Conservation (phyloP, 2,888 invertebrate species). For the Hanleya hanleyi region DNA sequence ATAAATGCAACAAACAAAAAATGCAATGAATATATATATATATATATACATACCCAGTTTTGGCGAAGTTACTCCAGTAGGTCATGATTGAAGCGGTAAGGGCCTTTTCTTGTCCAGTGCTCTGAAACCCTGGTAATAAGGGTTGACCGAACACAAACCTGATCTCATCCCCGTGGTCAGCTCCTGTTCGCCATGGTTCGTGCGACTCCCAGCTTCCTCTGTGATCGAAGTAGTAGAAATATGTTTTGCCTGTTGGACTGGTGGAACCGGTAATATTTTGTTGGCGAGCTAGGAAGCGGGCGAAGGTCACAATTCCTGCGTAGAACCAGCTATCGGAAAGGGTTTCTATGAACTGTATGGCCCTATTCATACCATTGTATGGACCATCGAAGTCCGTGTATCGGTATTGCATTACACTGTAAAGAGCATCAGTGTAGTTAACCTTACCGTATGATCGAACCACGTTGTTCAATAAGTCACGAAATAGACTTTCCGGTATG, state of each 20-base stretch:
- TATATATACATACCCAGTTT: slow-evolving; percentile 17
- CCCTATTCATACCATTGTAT: not conserved
- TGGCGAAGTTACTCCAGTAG: slow-evolving; percentile 13
- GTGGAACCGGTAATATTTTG: not conserved
- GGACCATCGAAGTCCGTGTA: not conserved
- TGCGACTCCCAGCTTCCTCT: not conserved
- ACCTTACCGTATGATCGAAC: not conserved
- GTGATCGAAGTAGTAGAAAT: slow-evolving; percentile 12
- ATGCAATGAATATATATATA: too few relatives aligned
- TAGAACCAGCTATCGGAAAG: not conserved
- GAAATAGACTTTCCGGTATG: not conserved
- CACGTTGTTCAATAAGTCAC: not conserved
- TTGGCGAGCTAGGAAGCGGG: not conserved
- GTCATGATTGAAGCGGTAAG: not conserved
- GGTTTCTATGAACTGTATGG: not conserved
- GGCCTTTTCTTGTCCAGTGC: not conserved
- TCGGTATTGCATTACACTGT: not conserved
- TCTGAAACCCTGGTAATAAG: not conserved
- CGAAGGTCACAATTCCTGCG: not conserved
- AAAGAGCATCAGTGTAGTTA: not conserved
- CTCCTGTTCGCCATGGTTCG: slow-evolving; percentile 5
- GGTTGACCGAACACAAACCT: slow-evolving; percentile 4
- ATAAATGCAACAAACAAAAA: too few relatives aligned
- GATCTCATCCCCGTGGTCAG: slow-evolving; percentile 1
- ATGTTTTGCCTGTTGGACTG: not conserved